These are phyloP conservation scores for Xyrichtys novacula DNA, from an alignment of 2,797 vertebrate genomes.

Conservation along the genomic window DNA sequence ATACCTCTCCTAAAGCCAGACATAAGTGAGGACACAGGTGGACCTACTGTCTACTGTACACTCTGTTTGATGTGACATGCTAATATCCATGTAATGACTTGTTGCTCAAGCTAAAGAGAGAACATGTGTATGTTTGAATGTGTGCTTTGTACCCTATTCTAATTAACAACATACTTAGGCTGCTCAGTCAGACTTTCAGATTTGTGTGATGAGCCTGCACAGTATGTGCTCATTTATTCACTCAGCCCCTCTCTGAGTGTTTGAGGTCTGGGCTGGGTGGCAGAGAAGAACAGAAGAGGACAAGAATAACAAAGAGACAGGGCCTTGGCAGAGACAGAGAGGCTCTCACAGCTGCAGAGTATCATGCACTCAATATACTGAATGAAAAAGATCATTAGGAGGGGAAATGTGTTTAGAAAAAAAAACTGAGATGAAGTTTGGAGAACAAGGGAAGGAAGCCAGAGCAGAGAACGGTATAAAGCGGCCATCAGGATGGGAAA, in stretches of 20 bases:
- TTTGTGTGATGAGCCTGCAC: conserved; percentile 12
- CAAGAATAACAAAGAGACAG: conserved; percentile 59
- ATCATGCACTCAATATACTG: conserved; percentile 57
- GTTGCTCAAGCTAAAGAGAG: conserved; percentile 28
- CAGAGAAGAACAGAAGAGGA: conserved; percentile 55
- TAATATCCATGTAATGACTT: conserved; percentile 15
- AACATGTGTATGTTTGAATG: conserved; percentile 18
- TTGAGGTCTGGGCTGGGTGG: conserved; percentile 41
- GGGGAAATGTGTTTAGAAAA: conserved; percentile 56
- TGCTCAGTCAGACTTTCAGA: not conserved
- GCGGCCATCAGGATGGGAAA: conserved; percentile 33
- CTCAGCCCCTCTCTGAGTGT: conserved; percentile 5
- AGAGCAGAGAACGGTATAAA: conserved; percentile 27
- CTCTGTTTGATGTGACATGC: not conserved
- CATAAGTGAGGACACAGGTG: too few species aligned
- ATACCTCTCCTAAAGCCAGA: too few species aligned
- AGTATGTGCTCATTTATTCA: conserved; percentile 30
- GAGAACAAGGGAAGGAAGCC: conserved; percentile 39
- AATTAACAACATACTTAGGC: not conserved
- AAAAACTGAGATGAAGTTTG: conserved; percentile 58
- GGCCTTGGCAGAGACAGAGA: conserved; percentile 61
- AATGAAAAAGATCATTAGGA: conserved; percentile 60
- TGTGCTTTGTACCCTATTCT: conserved; percentile 7
- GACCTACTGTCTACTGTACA: too few species aligned
- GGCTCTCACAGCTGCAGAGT: conserved; percentile 47